Conservation (phyloP, 2,113 vertebrate species). For the Eurypyga helias region DNA sequence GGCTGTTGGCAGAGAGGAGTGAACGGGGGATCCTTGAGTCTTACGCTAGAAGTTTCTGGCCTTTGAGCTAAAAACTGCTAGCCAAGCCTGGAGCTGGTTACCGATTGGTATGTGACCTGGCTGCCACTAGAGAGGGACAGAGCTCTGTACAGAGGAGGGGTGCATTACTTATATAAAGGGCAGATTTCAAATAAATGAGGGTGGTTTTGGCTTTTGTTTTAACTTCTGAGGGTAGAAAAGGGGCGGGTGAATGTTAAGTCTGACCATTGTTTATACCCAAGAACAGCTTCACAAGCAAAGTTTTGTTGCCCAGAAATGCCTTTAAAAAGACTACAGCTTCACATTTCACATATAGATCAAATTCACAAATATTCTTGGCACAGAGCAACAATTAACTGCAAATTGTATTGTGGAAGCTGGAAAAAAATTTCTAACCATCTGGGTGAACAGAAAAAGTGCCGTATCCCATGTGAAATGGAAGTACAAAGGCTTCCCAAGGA, state of each 20-base stretch:
- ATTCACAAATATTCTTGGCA: not conserved
- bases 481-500: not conserved
- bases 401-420: not conserved
- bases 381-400: not conserved
- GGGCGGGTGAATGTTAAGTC: not conserved
- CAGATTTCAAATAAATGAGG: not conserved
- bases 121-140: conserved; percentile 33
- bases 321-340: not conserved
- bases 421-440: not conserved
- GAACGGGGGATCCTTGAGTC: not conserved
- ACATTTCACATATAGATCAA: not conserved
- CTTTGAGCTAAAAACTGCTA: not conserved
- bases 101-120: not conserved
- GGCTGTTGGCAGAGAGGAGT: not conserved
- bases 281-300: not conserved
- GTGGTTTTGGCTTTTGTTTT: not conserved
- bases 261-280: not conserved
- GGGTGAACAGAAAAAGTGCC: not conserved
- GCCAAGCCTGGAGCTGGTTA: not conserved
- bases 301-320: not conserved
- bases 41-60: not conserved
- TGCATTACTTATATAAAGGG: not conserved
- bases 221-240: not conserved
- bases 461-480: not conserved
- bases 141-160: not conserved